Base-by-base conservation (phyloP, 2,888 invertebrate genomes). In the Penaeus monodon region DNA sequence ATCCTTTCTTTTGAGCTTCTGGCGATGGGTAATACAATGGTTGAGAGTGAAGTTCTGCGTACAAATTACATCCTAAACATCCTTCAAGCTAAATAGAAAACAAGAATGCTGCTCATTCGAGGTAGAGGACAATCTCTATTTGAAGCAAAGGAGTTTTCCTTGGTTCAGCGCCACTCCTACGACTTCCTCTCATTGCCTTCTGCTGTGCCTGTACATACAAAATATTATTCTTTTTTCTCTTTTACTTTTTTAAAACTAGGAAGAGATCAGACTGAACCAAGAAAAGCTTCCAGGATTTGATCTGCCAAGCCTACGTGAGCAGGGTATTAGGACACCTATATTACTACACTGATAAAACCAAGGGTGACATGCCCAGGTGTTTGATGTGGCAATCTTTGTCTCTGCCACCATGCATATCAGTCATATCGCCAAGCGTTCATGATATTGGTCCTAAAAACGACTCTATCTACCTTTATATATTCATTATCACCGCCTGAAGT, bases 221-320 rank as follows among this genome's bases (percentile, higher is more conserved):
- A 81, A 81, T 68, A 79, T 33, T 79, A 27, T 65, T 63, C 27
- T 29, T 64, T 64, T 57, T 57, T 17, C 2, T 57, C 14, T 12
- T 20, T 57, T 20, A 57, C 17, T 20, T 57, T 57, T 57, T 44
- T 10, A 44, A 44, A 57, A 17, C 57, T 57, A 57, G n/a, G 64
- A 77, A 24, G 49, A 64, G 33, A 79, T 65, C 27, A 80, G 49
- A 57, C 57, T 77, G 77, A 77, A 77, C 81, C 81, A 81, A 83
- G 76, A 63, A 83, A 76, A 57, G 64, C 83, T 76, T 76, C 57
- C 27, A 14, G 29, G 20, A 83, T 74, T 76, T 73, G 64, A 74
- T 74, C 83, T 76, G 83, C 68, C 66, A 76, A 83, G 83, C 74
- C 76, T 83, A 83, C 33, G 65, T 63, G 83, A 83, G 83, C 83